Percentiles rank a stretch among this genome's conserved stretches.
These are phyloP conservation scores for Aplodontia rufa DNA, from an alignment of 2,113 vertebrate species.

Conservation along the genomic window DNA sequence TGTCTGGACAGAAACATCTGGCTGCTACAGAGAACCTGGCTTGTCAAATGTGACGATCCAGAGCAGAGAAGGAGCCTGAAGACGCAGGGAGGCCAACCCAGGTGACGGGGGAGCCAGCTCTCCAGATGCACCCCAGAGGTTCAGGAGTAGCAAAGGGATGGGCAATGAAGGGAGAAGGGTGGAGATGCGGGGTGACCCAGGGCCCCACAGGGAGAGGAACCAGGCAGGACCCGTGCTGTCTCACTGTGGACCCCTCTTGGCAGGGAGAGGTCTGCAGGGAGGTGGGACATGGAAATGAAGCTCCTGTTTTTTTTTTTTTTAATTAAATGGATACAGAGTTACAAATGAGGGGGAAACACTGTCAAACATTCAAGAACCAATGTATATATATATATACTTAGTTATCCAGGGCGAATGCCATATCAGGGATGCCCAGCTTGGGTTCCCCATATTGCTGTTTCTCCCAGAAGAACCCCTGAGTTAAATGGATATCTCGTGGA, in stretches of 20 bases:
- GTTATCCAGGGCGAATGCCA: too few relatives aligned
- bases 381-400: too few relatives aligned
- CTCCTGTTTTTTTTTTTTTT: too few relatives aligned
- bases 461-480: too few relatives aligned
- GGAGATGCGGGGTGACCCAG: accelerated
- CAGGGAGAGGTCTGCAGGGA: too few relatives aligned
- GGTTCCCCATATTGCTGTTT: too few relatives aligned
- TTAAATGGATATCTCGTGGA: too few relatives aligned
- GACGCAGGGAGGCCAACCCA: accelerated
- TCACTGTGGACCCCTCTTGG: background rate
- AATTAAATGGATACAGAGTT: too few relatives aligned
- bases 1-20: background rate
- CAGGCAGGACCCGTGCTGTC: accelerated
- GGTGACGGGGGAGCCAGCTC: accelerated
- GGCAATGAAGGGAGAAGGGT: background rate
- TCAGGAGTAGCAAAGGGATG: accelerated
- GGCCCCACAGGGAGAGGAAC: too few relatives aligned
- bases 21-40: accelerated
- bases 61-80: background rate
- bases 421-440: too few relatives aligned
- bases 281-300: background rate
- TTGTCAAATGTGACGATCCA: accelerated
- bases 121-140: background rate
- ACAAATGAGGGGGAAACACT: too few relatives aligned
- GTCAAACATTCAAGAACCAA: too few relatives aligned